Evolutionary conservation across 2,797 vertebrate species (phyloP), one percentile per base, ranked within the genome.

Genomic region (Ambastaia sidthimunki): DNA sequence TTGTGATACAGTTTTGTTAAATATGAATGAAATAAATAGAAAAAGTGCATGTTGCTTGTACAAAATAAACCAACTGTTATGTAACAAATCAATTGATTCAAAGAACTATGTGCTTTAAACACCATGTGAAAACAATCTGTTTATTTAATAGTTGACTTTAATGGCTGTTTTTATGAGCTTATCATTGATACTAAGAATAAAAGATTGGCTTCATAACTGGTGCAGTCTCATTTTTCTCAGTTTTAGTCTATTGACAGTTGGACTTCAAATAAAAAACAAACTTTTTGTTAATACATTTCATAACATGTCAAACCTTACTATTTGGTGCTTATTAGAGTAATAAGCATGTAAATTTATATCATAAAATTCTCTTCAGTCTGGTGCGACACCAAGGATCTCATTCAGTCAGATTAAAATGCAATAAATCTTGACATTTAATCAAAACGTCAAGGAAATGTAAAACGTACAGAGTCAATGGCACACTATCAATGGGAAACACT

Each of bases 351-450:
- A 2, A 62, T 16, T 28, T 5, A 25, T 12, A 15, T 15, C 4
- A 60, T 25, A 54, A 34, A 52, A 9, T 18, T 19, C 34, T 59
- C 15, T 4, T 41, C 48, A 41, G n/a, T 76, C 18, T 68, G 11
- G 16, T 47, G 31, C 6, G 59, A 62, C 59, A 62, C 19, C 23
- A 41, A 41, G n/a, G 44, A 68, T 41, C 65, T 59, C 47, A 69
- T 31, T 31, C n/a, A 69, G 16, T 25, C 23, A 31, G 12, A 60
- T 77, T 59, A 69, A 59, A 52, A 31, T 34, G n/a, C 2, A 31
- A 60, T 77, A 31, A 11, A 59, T 69, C 65, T 77, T 77, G 25
- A 55, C 69, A 25, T 52, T 54, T n/a, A 50, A 50, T 16, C 12
- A 52, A 71, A 31, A 13, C 25, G 34, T 78, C 7, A n/a, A 63